Conservation (phyloP, 2,113 vertebrate species). For the Phalacrocorax aristotelis region DNA sequence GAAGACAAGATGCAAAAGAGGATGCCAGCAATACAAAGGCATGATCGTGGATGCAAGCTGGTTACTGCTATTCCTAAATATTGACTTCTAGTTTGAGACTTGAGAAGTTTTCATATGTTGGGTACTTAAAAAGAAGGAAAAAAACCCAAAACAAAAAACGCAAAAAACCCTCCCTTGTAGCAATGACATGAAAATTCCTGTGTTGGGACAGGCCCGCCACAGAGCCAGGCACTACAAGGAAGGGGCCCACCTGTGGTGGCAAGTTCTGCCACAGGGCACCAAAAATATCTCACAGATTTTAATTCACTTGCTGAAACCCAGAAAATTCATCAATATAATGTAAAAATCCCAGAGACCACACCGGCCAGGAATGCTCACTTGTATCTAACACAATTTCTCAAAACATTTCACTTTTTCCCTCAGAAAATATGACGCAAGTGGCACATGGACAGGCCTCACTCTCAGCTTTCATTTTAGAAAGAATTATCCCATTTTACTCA, state of each 20-base stretch:
- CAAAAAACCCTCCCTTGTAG: background rate
- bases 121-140: background rate
- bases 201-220: background rate
- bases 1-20: background rate
- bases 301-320: background rate
- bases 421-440: background rate
- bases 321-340: background rate
- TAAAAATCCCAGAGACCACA: background rate
- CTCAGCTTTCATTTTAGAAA: background rate
- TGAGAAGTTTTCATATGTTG: accelerated
- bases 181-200: background rate
- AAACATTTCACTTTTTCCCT: background rate
- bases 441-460: background rate
- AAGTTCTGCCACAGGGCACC: background rate
- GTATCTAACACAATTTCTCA: background rate
- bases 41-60: background rate
- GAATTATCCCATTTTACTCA: background rate
- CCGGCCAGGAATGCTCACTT: background rate
- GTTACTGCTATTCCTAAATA: background rate
- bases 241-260: background rate
- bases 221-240: background rate
- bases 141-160: accelerated
- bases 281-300: background rate
- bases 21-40: background rate
- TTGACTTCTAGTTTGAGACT: background rate